Conservation (phyloP, 2,113 vertebrate genomes). For the Myiagra hebetior region DNA sequence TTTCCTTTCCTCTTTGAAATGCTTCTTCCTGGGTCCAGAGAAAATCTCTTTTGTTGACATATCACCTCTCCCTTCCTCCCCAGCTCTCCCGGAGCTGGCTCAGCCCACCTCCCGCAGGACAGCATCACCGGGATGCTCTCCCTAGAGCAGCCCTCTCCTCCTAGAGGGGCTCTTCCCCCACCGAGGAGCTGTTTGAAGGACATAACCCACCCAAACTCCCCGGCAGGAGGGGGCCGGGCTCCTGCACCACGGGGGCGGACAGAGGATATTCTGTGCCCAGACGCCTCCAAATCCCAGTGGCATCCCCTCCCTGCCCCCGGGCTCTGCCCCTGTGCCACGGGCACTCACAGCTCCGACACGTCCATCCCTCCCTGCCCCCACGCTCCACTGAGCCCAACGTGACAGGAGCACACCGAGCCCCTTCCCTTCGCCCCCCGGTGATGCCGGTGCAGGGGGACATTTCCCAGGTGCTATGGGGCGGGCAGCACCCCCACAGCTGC, state of each 20-base stretch:
- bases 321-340: accelerated
- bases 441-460: accelerated
- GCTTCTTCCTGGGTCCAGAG: neutral
- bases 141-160: neutral
- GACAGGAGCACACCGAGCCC: neutral
- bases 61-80: neutral
- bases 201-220: neutral
- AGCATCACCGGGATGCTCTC: neutral
- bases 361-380: neutral
- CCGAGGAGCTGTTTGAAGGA: neutral
- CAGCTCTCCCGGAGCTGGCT: neutral
- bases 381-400: accelerated
- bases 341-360: neutral
- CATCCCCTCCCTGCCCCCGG: neutral
- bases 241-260: accelerated
- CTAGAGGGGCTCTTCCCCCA: neutral
- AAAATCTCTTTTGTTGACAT: neutral
- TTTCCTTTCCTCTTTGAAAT: neutral
- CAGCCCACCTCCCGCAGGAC: neutral
- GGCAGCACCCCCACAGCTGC: neutral
- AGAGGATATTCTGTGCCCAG: neutral
- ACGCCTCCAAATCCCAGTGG: neutral
- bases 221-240: accelerated
- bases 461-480: neutral
- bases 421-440: neutral